phyloP scores from a whole-genome alignment of 2,888 invertebrate genomes.

The Lissocephala sabroskyi region DNA sequence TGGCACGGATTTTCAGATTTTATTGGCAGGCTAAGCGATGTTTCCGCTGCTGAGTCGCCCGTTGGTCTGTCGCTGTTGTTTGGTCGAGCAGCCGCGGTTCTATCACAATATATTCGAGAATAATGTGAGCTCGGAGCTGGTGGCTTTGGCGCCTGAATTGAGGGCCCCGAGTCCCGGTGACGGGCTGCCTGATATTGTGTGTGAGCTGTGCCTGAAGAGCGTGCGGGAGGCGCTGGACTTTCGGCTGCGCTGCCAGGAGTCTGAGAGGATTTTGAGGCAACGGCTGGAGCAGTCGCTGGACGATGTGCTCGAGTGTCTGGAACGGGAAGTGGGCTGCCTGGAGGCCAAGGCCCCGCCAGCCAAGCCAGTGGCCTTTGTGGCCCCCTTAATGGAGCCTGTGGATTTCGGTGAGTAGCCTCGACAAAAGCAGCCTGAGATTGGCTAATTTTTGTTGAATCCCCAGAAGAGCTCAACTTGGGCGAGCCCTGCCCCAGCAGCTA shows the following conservation, averaged over 20 bases:
- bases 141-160: constrained; percentile 36
- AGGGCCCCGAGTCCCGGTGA: constrained; percentile 37
- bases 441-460: too few species aligned
- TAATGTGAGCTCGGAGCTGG: constrained; percentile 39
- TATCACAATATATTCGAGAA: constrained; percentile 42
- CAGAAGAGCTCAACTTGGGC: constrained; percentile 31
- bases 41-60: constrained; percentile 41
- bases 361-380: constrained; percentile 23
- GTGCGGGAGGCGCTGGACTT: constrained; percentile 53
- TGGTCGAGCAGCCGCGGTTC: constrained; percentile 49
- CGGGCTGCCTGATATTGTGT: constrained; percentile 56
- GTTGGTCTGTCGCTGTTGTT: constrained; percentile 59
- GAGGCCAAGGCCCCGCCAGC: constrained; percentile 15
- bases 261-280: constrained; percentile 49
- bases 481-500: constrained; percentile 16
- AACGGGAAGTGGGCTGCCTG: constrained; percentile 43
- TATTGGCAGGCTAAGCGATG: constrained; percentile 18
- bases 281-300: constrained; percentile 40
- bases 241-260: constrained; percentile 44
- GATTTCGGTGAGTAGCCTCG: constrained; percentile 41
- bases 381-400: constrained; percentile 28
- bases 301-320: constrained; percentile 40
- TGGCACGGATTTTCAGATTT: not conserved
- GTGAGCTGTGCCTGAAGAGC: constrained; percentile 47
- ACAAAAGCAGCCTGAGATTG: too few species aligned